A percentile compares a stretch with the other conserved stretches of the same genome.
Conservation (phyloP, 2,888 invertebrate species). For the Lomographa bimaculata region DNA sequence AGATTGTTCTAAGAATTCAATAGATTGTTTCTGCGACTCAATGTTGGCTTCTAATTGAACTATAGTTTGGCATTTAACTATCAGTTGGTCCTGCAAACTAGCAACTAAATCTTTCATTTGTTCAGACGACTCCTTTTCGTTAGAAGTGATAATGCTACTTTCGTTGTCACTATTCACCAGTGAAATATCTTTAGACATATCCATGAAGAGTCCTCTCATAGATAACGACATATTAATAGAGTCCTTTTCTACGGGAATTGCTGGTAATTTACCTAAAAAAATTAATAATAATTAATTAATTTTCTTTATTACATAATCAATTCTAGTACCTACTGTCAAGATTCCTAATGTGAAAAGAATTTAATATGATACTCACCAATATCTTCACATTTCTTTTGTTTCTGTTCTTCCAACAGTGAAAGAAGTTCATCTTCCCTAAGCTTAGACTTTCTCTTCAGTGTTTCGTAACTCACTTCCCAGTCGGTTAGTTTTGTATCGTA, state of each 20-base stretch:
- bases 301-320: too few relatives aligned
- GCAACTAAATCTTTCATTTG: conserved; percentile 40
- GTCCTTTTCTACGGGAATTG: conserved; percentile 40
- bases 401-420: conserved; percentile 66
- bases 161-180: conserved; percentile 63
- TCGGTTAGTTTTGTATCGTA: conserved; percentile 65
- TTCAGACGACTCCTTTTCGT: conserved; percentile 38
- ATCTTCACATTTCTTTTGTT: conserved; percentile 40
- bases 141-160: conserved; percentile 44
- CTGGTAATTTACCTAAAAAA: conserved; percentile 22
- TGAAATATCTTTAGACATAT: conserved; percentile 63
- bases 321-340: too few relatives aligned
- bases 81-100: conserved; percentile 51
- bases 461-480: conserved; percentile 79
- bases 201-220: too few relatives aligned
- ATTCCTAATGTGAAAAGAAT: too few relatives aligned
- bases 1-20: conserved; percentile 52
- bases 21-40: conserved; percentile 49
- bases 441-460: conserved; percentile 74
- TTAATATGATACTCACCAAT: conserved; percentile 56
- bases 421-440: conserved; percentile 81
- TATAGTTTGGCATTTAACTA: conserved; percentile 49
- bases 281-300: too few relatives aligned
- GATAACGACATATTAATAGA: too few relatives aligned
- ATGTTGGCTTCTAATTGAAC: conserved; percentile 56